phyloP scores from a whole-genome alignment of 2,797 vertebrate species.

The Pelodytes ibericus region DNA sequence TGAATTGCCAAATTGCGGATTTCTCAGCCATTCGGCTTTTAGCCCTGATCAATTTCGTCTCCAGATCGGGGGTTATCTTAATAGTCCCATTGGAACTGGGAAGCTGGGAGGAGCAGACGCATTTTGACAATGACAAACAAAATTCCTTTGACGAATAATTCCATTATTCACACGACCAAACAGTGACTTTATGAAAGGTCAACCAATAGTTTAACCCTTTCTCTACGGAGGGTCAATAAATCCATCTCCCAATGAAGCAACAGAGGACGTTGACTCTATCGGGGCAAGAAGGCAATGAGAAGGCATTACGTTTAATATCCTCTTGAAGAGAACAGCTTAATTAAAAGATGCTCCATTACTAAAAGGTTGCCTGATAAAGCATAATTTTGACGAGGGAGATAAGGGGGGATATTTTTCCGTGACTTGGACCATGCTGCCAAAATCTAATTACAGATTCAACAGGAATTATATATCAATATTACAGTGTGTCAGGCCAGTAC shows the following conservation, averaged over 20 bases:
- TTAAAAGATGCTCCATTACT: slow-evolving; percentile 73
- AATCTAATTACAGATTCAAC: slow-evolving; percentile 94
- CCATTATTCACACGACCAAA: too few species aligned
- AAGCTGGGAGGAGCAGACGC: too few species aligned
- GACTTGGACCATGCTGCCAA: slow-evolving; percentile 83
- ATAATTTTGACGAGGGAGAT: slow-evolving; percentile 84
- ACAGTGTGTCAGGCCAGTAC: slow-evolving; percentile 87
- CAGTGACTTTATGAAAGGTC: not conserved
- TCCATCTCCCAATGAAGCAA: slow-evolving; percentile 5
- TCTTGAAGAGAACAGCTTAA: slow-evolving; percentile 70
- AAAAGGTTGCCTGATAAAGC: slow-evolving; percentile 73
- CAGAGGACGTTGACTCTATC: slow-evolving; percentile 28
- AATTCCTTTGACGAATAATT: too few species aligned
- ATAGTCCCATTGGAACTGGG: too few species aligned
- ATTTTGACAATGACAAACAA: too few species aligned
- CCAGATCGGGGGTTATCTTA: too few species aligned
- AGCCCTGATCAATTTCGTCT: too few species aligned
- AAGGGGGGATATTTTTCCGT: slow-evolving; percentile 67
- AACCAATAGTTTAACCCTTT: not conserved
- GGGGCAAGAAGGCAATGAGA: slow-evolving; percentile 55
- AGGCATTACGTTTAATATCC: slow-evolving; percentile 51
- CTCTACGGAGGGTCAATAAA: slow-evolving; percentile 18
- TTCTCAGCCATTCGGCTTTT: too few species aligned
- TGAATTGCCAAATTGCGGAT: too few species aligned
- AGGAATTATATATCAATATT: slow-evolving; percentile 88